These are phyloP conservation scores for Tuberolachnus salignus DNA, from an alignment of 2,888 invertebrate genomes.

Conservation along the genomic window DNA sequence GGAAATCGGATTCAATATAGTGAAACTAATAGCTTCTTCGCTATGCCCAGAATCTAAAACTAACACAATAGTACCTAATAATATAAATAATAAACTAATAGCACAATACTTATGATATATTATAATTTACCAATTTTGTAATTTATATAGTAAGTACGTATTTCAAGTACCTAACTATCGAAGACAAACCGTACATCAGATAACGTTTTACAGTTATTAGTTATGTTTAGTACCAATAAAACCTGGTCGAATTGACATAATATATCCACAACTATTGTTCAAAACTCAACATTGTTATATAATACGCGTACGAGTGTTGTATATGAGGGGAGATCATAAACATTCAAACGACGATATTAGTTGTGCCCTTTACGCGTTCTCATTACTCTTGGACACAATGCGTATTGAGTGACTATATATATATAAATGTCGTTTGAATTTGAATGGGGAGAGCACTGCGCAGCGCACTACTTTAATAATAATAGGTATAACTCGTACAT, in stretches of 20 bases:
- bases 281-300: neutral
- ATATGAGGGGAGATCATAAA: neutral
- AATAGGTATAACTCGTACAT: neutral
- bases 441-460: neutral
- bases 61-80: too few species aligned
- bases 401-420: conserved; percentile 13
- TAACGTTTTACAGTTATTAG: too few species aligned
- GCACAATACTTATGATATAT: neutral
- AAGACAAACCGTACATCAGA: too few species aligned
- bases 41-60: too few species aligned
- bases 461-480: neutral
- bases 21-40: too few species aligned
- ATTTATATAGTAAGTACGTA: neutral
- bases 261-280: conserved; percentile 4
- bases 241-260: neutral
- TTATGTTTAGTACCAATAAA: too few species aligned
- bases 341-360: conserved; percentile 28
- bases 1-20: too few species aligned
- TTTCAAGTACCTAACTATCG: too few species aligned
- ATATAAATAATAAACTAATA: too few species aligned
- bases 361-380: neutral
- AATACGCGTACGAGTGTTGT: too few species aligned
- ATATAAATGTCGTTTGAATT: neutral
- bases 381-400: conserved; percentile 14
- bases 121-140: neutral